Base-by-base conservation (phyloP, 2,113 vertebrate genomes). In the Misgurnus mizolepis region DNA sequence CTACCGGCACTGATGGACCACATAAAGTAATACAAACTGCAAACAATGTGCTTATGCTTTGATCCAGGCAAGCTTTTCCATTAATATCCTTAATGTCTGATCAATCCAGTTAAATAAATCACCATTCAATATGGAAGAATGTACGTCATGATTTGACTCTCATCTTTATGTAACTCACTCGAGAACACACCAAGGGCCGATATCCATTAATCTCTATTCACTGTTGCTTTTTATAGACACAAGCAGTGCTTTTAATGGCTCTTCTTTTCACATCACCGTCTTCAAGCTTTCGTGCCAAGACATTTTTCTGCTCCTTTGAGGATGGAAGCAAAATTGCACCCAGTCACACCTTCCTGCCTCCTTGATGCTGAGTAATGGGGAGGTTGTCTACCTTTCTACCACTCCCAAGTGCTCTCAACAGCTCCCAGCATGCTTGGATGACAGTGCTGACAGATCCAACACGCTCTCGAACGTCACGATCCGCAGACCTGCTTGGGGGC, bases 301-400 rank as follows among this genome's bases (percentile, higher is more conserved):
- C 88, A 85, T 27, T 85, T 67, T 79, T 47, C 58, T 65, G 40
- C 70, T 53, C 74, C 76, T 70, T 83, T 76, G 50, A 76, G 60
- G 79, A 58, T 76, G 45, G 17, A 84, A 68, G 77, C 62, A 77
- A 85, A 78, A 79, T 85, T 83, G 62, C 80, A 68, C 43, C 88
- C 76, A 84, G 88, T 90, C 86, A 85, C 87, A 86, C 89, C 85
- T 88, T 84, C 61, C 82, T 84, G 80, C 88, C 85, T 85, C 83
- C 61, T 83, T 80, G 71, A 81, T 86, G 87, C 89, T 85, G 88
- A 90, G 84, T 90, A 89, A 91, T 82, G 79, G 86, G 83, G 47
- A 81, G 76, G 70, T 27, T 68, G 73, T 56, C 73, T 75, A 61
- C 58, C 22, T 75, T 75, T 64, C 47, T 49, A 75, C 69, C 34